Evolutionary conservation across 2,113 vertebrate genomes (phyloP).

Genomic region (Cygnus buccinator): DNA sequence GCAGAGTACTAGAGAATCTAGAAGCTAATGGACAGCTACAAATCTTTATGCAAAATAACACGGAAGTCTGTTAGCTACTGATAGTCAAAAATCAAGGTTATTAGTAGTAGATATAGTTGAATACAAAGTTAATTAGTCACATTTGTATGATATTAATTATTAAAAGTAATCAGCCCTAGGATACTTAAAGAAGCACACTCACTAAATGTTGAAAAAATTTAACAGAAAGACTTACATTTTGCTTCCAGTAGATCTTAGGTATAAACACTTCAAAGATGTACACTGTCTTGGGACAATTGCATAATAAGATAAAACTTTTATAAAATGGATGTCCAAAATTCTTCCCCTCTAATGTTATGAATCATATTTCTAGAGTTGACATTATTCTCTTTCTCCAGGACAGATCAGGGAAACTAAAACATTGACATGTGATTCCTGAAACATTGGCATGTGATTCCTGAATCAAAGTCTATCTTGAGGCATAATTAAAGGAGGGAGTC

Average conservation of each 20-base stretch:
- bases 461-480: conserved; percentile 45
- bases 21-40: background rate
- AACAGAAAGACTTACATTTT: conserved; percentile 29
- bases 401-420: background rate
- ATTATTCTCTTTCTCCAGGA: background rate
- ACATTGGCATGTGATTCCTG: background rate
- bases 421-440: background rate
- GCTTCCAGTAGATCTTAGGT: conserved; percentile 13
- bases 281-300: conserved; percentile 15
- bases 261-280: conserved; percentile 23
- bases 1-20: background rate
- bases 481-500: background rate
- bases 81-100: conserved; percentile 20
- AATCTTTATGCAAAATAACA: background rate
- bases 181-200: background rate
- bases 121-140: conserved; percentile 60
- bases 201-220: conserved; percentile 15
- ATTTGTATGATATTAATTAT: conserved; percentile 55
- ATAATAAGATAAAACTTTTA: background rate
- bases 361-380: background rate
- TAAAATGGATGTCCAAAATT: conserved; percentile 14
- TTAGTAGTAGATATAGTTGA: conserved; percentile 29
- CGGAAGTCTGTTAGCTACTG: background rate
- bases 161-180: conserved; percentile 53
- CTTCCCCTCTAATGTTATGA: background rate